Evolutionary conservation across 2,113 vertebrate species (phyloP), one percentile per base, ranked within the genome.

Genomic region (Alligator mississippiensis): DNA sequence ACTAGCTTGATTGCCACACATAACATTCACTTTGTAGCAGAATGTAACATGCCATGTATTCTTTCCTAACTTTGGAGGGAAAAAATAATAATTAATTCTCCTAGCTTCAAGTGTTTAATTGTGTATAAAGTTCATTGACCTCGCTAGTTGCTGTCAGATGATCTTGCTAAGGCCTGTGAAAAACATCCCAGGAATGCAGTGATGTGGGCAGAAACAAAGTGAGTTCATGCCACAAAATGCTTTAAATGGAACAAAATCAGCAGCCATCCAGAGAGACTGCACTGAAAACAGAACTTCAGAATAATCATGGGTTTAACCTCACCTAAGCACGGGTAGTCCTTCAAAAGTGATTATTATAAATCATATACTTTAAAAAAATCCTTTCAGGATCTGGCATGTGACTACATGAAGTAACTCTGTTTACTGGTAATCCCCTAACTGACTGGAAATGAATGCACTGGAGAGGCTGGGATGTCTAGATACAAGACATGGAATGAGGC

Each of bases 161-260:
- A 99, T 99, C 98, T 98, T 98, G 98, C 98, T 98, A 98, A 98
- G 98, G 98, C 96, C 98, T 98, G 98, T 97, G 97, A 98, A 97
- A 98, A 98, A 98, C 98, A 99, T 99, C 98, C 97, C 96, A 98
- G 98, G 99, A 99, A 99, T 99, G 99, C 98, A 98, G 98, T 98
- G 98, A 98, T 98, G 98, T 98, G 98, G 97, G 98, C 98, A 99
- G 98, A 98, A 98, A 98, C 98, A 98, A 98, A 98, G 97, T 97
- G 98, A 97, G 98, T 98, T 98, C 98, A 97, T 96, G 98, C 98
- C 97, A 98, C 98, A 95, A 95, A 98, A 98, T 95, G 97, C 97
- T 98, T 98, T 97, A 97, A 98, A 98, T 92, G 93, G 97, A 98
- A 97, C 90, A 96, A 98, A 98, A 98, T 98, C 98, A 98, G 98